These are phyloP conservation scores for Patiria miniata DNA, from an alignment of 35 echinoderm and acorn worm species.

Conservation along the genomic window DNA sequence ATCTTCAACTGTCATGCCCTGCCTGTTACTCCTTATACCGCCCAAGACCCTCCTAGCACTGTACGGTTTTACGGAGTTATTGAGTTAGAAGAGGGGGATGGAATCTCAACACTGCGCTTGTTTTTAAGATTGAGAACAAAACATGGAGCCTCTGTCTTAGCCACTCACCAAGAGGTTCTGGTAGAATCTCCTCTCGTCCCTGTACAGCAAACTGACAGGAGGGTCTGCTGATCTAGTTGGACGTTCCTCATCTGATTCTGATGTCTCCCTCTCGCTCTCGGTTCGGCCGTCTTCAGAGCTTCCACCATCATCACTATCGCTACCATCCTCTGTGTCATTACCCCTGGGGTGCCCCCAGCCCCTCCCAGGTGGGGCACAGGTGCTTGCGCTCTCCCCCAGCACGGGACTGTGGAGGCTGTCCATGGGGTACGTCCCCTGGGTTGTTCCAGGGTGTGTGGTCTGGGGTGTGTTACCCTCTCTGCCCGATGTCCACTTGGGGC, in stretches of 20 bases:
- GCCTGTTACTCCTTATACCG: too few species aligned
- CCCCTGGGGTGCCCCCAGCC: too few species aligned
- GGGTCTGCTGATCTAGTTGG: not conserved
- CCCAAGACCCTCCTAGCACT: too few species aligned
- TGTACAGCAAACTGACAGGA: constrained; percentile 69
- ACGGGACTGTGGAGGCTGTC: constrained; percentile 74
- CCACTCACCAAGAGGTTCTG: constrained; percentile 78
- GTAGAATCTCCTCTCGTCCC: constrained; percentile 82
- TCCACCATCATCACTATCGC: not conserved
- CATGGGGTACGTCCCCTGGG: constrained; percentile 22
- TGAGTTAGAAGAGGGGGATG: too few species aligned
- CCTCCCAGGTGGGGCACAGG: constrained; percentile 46
- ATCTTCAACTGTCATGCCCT: too few species aligned
- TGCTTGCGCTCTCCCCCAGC: constrained; percentile 96
- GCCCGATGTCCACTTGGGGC: not conserved
- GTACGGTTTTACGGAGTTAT: too few species aligned
- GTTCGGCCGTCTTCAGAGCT: not conserved
- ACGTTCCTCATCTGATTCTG: too few species aligned
- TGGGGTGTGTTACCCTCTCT: not conserved
- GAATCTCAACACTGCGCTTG: too few species aligned
- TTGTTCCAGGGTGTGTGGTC: not conserved
- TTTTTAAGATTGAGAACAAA: not conserved
- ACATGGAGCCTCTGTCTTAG: too few species aligned
- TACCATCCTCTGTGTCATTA: not conserved
- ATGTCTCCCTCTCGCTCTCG: not conserved